Evolutionary conservation across 2,797 vertebrate genomes (phyloP).

Genomic region (Chiroxiphia lanceolata): DNA sequence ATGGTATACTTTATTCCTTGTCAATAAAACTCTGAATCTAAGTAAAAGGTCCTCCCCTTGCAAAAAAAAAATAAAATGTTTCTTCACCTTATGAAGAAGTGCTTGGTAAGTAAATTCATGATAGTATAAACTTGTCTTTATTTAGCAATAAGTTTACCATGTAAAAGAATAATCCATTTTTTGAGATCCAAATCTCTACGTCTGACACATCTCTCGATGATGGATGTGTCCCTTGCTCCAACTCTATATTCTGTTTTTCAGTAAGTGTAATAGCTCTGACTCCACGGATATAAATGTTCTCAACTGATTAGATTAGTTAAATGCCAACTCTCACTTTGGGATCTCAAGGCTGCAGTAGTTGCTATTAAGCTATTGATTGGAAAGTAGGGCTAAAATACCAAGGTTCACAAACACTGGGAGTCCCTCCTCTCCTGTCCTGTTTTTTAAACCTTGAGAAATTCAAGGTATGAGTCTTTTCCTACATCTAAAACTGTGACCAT

Average conservation of each 20-base stretch:
- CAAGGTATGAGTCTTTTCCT: background rate
- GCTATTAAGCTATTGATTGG: constrained; percentile 41
- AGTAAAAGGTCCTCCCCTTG: background rate
- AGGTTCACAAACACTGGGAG: background rate
- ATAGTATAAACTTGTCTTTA: constrained; percentile 16
- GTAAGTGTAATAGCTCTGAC: constrained; percentile 36
- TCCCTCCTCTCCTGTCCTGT: background rate
- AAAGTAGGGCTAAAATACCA: constrained; percentile 49
- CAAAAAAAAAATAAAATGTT: background rate
- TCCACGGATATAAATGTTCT: constrained; percentile 11
- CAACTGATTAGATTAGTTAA: constrained; percentile 49
- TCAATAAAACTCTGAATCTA: background rate
- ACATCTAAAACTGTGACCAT: background rate
- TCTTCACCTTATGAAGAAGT: background rate
- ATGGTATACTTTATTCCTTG: background rate
- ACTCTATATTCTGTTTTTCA: constrained; percentile 10
- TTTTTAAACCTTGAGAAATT: background rate
- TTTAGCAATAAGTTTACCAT: background rate
- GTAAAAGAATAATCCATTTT: background rate
- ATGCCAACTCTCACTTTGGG: constrained; percentile 47
- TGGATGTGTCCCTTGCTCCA: background rate
- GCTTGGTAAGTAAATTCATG: background rate
- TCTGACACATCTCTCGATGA: background rate
- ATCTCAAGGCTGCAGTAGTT: constrained; percentile 8
- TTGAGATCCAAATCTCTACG: background rate